These are phyloP conservation scores for Diachrysia chrysitis DNA, from an alignment of 2,888 invertebrate genomes.

Conservation along the genomic window DNA sequence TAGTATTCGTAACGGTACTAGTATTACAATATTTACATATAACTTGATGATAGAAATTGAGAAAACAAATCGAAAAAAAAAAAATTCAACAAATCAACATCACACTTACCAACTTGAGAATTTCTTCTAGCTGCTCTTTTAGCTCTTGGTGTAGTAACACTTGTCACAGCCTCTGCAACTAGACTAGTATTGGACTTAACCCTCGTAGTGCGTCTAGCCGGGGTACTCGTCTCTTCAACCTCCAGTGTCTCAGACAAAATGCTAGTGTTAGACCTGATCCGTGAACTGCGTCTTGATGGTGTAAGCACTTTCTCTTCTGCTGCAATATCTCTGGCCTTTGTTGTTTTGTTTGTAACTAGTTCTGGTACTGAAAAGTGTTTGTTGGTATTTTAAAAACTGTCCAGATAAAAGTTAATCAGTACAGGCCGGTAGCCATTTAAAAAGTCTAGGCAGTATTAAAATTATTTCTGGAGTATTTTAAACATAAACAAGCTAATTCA, in stretches of 20 bases:
- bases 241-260: constrained; percentile 71
- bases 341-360: constrained; percentile 65
- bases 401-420: background rate
- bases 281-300: constrained; percentile 78
- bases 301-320: constrained; percentile 72
- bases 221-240: constrained; percentile 67
- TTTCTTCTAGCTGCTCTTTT: constrained; percentile 78
- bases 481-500: too few species aligned
- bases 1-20: too few species aligned
- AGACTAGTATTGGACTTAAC: constrained; percentile 67
- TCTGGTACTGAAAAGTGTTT: constrained; percentile 61
- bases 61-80: too few species aligned
- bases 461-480: too few species aligned
- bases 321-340: constrained; percentile 66
- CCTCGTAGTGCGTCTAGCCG: constrained; percentile 73
- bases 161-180: constrained; percentile 70
- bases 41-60: too few species aligned
- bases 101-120: constrained; percentile 76
- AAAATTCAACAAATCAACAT: too few species aligned
- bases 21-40: too few species aligned
- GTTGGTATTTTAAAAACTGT: background rate
- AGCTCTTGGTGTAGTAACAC: constrained; percentile 79
- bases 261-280: constrained; percentile 78
- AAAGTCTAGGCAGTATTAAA: too few species aligned
- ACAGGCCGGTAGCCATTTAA: background rate